These are phyloP conservation scores for Mormyrus hasselquistii DNA, from an alignment of 2,797 vertebrate species.

Conservation along the genomic window DNA sequence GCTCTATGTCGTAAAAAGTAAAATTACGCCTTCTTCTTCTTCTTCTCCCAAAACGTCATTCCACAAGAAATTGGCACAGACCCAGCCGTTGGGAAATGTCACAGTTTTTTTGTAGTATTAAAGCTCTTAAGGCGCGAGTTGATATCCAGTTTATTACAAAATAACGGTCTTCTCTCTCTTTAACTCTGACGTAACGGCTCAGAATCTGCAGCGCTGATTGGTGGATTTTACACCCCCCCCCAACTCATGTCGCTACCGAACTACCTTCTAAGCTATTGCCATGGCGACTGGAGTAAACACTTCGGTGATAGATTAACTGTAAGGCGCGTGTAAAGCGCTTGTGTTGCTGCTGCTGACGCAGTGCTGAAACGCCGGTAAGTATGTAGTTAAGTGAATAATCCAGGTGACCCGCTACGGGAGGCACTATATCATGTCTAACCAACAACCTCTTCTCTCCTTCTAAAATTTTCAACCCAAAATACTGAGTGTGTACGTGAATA, in stretches of 20 bases:
- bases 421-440: neutral
- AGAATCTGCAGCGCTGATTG: neutral
- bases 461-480: neutral
- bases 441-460: neutral
- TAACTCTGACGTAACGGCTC: constrained; percentile 8
- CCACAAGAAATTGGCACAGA: neutral
- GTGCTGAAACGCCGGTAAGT: neutral
- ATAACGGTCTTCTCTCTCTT: constrained; percentile 15
- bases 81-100: neutral
- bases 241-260: constrained; percentile 5
- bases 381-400: neutral
- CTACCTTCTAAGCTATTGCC: constrained; percentile 42
- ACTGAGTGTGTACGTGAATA: neutral
- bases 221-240: neutral
- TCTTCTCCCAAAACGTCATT: neutral
- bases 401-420: neutral
- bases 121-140: neutral
- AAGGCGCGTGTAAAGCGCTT: neutral
- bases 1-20: neutral
- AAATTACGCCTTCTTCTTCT: neutral
- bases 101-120: neutral
- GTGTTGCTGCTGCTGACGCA: neutral
- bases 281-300: constrained; percentile 30
- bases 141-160: neutral
- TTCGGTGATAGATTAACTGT: neutral